phyloP scores from a whole-genome alignment of 2,888 invertebrate species.

The Synergus japonicus region DNA sequence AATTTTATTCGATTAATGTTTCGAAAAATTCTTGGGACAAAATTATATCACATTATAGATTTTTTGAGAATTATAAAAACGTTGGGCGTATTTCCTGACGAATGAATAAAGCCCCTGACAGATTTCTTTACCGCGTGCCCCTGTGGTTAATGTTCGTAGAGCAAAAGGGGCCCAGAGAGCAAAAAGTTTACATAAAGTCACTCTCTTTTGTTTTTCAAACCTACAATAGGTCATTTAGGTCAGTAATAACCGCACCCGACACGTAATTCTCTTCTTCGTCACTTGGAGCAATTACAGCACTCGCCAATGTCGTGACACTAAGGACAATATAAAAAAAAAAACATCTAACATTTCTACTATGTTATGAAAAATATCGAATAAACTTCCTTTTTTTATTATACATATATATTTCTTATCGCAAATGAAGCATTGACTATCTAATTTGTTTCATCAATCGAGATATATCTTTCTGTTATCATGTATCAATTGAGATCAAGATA shows the following conservation, averaged over 20 bases:
- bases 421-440: background rate
- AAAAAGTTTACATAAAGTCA: background rate
- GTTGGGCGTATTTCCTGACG: no score
- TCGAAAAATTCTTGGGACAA: no score
- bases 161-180: background rate
- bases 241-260: background rate
- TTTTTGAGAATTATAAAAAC: no score
- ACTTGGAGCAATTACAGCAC: background rate
- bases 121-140: background rate
- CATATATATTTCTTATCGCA: background rate
- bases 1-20: no score
- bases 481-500: conserved; percentile 10
- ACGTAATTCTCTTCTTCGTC: background rate
- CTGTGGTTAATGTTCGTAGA: background rate
- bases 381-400: background rate
- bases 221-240: background rate
- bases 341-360: background rate
- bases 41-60: no score
- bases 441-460: conserved; percentile 7
- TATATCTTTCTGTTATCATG: background rate
- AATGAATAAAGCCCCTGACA: background rate
- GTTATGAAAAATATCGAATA: background rate
- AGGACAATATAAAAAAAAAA: background rate
- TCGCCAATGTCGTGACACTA: background rate
- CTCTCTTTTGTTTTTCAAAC: background rate